phyloP scores from a whole-genome alignment of 2,113 vertebrate genomes.

The Himantopus leucocephalus region DNA sequence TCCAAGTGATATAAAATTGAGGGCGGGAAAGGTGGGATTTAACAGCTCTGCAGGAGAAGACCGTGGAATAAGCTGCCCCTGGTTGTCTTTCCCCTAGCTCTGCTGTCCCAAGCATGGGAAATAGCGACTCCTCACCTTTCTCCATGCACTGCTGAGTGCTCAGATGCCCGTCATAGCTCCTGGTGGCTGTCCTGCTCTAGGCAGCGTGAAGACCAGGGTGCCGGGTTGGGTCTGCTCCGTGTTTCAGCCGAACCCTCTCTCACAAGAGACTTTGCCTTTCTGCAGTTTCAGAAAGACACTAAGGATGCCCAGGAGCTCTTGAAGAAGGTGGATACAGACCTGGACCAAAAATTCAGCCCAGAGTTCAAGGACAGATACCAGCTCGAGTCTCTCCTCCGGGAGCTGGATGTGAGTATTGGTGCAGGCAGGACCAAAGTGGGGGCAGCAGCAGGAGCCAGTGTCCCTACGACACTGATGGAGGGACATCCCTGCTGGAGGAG shows the following conservation, averaged over 20 bases:
- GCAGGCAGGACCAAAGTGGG: neutral
- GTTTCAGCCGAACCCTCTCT: neutral
- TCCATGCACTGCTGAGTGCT: neutral
- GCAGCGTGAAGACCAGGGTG: neutral
- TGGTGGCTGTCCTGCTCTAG: neutral
- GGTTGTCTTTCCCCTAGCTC: neutral
- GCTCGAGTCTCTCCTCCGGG: conserved; percentile 84
- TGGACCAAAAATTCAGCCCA: conserved; percentile 91
- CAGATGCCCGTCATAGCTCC: neutral
- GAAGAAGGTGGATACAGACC: conserved; percentile 86
- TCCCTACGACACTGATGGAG: neutral
- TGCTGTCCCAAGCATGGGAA: neutral
- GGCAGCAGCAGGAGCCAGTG: neutral
- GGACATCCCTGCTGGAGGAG: too few species aligned
- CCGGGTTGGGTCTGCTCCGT: neutral
- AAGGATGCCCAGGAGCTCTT: conserved; percentile 91
- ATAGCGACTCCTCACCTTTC: neutral
- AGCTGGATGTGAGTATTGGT: conserved; percentile 84
- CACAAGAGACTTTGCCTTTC: neutral
- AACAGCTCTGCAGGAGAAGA: neutral
- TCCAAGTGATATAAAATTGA: neutral
- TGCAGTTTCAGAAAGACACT: conserved; percentile 87
- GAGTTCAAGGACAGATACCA: conserved; percentile 96
- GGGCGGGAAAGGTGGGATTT: neutral
- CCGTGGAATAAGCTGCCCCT: neutral